Percentiles rank a stretch among this genome's conserved stretches.
phyloP scores from a whole-genome alignment of 2,888 invertebrate genomes.

The Iselma pallidipennis region DNA sequence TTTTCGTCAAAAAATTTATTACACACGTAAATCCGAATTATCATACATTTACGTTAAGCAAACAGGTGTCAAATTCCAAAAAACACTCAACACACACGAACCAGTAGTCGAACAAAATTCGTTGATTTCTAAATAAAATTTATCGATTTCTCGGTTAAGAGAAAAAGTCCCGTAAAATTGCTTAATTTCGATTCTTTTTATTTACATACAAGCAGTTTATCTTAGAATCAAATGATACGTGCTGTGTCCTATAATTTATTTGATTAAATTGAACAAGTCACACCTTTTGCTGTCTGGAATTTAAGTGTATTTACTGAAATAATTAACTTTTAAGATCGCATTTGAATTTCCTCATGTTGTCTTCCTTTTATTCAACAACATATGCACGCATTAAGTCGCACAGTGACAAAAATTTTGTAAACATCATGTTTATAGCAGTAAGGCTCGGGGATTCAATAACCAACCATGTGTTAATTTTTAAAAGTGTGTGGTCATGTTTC shows the following conservation, averaged over 20 bases:
- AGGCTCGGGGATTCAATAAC: constrained; percentile 2
- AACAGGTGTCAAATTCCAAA: constrained; percentile 10
- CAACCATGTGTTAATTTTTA: constrained; percentile 21
- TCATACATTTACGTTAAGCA: background rate
- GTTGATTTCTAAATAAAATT: too few relatives aligned
- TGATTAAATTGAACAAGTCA: background rate
- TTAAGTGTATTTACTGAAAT: constrained; percentile 21
- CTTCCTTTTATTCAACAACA: too few relatives aligned
- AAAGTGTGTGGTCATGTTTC: constrained; percentile 20
- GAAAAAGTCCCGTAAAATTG: too few relatives aligned
- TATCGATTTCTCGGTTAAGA: background rate
- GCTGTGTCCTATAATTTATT: background rate
- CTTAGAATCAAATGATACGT: background rate
- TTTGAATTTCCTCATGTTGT: constrained; percentile 13
- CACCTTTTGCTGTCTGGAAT: constrained; percentile 8
- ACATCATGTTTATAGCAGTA: background rate
- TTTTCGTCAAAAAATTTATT: background rate
- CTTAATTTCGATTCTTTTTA: too few relatives aligned
- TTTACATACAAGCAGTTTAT: too few relatives aligned
- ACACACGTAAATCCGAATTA: background rate
- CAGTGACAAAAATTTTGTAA: constrained; percentile 1
- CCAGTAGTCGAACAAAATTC: background rate
- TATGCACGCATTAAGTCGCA: background rate
- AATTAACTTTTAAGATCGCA: constrained; percentile 11
- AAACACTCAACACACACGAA: background rate